Evolutionary conservation across 92 coral and sea anemone genomes (phyloP).

Genomic region (Hydrozoanthus gracilis): DNA sequence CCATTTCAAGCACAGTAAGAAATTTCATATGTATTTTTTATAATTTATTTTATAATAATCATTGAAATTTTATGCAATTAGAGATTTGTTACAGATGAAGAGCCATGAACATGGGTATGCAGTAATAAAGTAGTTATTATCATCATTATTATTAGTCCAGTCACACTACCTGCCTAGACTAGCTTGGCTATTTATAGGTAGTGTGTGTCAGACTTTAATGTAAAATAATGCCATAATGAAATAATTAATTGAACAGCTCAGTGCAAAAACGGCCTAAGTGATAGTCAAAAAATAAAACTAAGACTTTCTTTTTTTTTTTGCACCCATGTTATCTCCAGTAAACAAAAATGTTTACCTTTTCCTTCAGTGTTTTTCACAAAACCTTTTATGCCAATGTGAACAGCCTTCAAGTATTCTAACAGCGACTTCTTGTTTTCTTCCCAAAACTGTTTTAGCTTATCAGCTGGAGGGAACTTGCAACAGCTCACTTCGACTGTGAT

Average conservation of each 20-base stretch:
- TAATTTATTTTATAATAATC: background rate
- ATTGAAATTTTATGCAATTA: background rate
- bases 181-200: too few species aligned
- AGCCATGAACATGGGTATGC: background rate
- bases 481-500: conserved; percentile 95
- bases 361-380: conserved; percentile 72
- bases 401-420: conserved; percentile 73
- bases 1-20: background rate
- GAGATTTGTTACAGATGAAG: background rate
- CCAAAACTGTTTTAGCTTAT: conserved; percentile 71
- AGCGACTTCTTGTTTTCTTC: conserved; percentile 78
- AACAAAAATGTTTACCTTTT: conserved; percentile 33
- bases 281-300: too few species aligned
- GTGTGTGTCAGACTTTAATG: background rate
- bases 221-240: too few species aligned
- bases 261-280: too few species aligned
- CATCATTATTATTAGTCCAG: too few species aligned
- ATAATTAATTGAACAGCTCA: too few species aligned
- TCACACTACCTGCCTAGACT: too few species aligned
- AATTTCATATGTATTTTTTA: too few species aligned
- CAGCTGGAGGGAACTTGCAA: conserved; percentile 83
- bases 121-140: background rate
- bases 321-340: too few species aligned
- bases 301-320: too few species aligned
- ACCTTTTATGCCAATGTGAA: conserved; percentile 91